phyloP scores from a whole-genome alignment of 2,888 invertebrate species.

The Lypha dubia region DNA sequence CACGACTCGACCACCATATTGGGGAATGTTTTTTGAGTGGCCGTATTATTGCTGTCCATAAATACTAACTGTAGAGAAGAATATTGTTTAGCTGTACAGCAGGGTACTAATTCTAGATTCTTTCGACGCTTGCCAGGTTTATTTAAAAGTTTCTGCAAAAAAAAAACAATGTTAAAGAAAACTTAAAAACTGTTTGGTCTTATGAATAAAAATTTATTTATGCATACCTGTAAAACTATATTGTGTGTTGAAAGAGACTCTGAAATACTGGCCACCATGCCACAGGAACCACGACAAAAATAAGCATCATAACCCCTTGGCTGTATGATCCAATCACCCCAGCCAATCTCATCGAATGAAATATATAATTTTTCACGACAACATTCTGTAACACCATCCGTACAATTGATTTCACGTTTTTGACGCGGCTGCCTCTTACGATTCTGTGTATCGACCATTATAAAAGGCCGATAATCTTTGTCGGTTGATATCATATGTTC shows the following conservation, averaged over 20 bases:
- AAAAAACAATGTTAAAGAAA: not conserved
- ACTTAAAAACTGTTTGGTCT: not conserved
- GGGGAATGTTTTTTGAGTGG: constrained; percentile 90
- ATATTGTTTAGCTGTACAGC: constrained; percentile 93
- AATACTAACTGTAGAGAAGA: constrained; percentile 91
- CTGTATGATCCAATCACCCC: constrained; percentile 94
- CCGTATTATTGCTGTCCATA: constrained; percentile 90
- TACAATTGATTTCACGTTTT: constrained; percentile 88
- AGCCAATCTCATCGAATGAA: constrained; percentile 92
- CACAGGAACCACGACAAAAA: constrained; percentile 93
- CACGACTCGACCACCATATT: constrained; percentile 97
- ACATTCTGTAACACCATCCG: constrained; percentile 89
- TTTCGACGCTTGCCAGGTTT: constrained; percentile 82
- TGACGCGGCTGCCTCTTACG: constrained; percentile 85
- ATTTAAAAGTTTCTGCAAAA: constrained; percentile 71
- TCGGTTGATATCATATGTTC: constrained; percentile 87
- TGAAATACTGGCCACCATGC: constrained; percentile 88
- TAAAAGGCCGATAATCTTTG: constrained; percentile 89
- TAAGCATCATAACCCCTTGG: constrained; percentile 94
- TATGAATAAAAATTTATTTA: not conserved
- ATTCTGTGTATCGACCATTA: constrained; percentile 91
- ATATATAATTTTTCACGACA: constrained; percentile 93
- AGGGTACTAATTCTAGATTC: constrained; percentile 89
- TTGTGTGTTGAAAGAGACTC: constrained; percentile 87
- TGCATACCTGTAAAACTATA: constrained; percentile 90